Conservation (phyloP, 2,113 vertebrate genomes). For the Promerops cafer region DNA sequence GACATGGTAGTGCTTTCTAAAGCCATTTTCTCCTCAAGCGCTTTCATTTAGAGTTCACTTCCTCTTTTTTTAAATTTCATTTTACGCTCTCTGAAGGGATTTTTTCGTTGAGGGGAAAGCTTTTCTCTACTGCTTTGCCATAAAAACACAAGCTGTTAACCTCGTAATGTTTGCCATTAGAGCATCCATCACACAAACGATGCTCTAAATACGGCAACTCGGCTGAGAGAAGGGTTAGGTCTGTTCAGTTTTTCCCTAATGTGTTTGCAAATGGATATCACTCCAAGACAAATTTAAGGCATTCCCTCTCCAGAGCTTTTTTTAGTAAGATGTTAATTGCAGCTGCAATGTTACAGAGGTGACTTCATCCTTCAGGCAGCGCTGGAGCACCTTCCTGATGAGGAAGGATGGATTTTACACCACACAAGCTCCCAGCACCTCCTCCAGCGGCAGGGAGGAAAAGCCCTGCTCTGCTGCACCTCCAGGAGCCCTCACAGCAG, state of each 20-base stretch:
- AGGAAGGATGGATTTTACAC: neutral
- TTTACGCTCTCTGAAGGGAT: neutral
- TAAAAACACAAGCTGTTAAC: constrained; percentile 16
- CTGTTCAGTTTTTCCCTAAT: neutral
- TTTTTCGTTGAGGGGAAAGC: neutral
- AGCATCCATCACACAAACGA: neutral
- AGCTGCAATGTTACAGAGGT: neutral
- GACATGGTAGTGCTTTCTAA: neutral
- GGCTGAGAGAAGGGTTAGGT: neutral
- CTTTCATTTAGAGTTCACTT: neutral
- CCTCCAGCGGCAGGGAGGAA: neutral
- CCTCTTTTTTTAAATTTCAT: neutral
- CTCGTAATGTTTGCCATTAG: constrained; percentile 1
- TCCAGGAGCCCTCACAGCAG: neutral
- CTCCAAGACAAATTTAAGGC: neutral
- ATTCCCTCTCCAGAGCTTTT: neutral
- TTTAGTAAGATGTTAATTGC: neutral
- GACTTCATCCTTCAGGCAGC: neutral
- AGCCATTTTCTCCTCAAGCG: neutral
- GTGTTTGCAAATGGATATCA: neutral
- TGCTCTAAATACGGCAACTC: neutral
- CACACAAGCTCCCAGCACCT: neutral
- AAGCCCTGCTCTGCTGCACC: neutral
- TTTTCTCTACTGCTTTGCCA: neutral
- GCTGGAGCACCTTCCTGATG: neutral